A percentile compares a stretch with the other conserved stretches of the same genome.
Evolutionary conservation across 2,888 invertebrate species (phyloP).

Genomic region (Plebejus melissa): DNA sequence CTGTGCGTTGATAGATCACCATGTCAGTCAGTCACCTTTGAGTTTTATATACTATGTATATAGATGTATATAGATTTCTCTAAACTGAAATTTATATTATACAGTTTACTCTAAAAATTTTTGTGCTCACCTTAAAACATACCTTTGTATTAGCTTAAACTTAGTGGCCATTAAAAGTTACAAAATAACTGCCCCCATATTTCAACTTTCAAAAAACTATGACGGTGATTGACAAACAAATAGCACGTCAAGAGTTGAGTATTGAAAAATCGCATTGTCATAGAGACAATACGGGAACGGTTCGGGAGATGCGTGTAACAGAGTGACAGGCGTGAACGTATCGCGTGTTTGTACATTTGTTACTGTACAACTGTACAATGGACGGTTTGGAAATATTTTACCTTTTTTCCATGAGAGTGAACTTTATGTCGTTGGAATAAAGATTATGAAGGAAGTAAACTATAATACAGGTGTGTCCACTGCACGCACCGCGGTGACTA

Average conservation of each 20-base stretch:
- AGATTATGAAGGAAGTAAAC: slow-evolving; percentile 30
- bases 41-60: no score
- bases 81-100: no score
- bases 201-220: neutral
- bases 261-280: slow-evolving; percentile 17
- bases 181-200: neutral
- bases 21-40: no score
- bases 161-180: neutral
- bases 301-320: slow-evolving; percentile 36
- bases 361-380: slow-evolving; percentile 3
- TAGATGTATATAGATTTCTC: no score
- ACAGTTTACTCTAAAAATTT: no score
- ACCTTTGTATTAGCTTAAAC: neutral
- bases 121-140: neutral
- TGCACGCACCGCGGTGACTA: slow-evolving; percentile 40
- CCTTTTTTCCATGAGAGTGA: slow-evolving; percentile 39
- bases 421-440: slow-evolving; percentile 18
- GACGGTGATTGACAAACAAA: neutral
- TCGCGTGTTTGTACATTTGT: slow-evolving; percentile 32
- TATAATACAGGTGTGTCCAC: slow-evolving; percentile 19
- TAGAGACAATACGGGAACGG: slow-evolving; percentile 33
- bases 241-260: slow-evolving; percentile 14
- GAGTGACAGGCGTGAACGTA: slow-evolving; percentile 53
- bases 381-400: neutral
- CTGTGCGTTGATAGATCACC: no score